A percentile compares a stretch with the other conserved stretches of the same genome.
Evolutionary conservation across 1,140 invertebrate genomes (phyloP).

Genomic region (Euwallacea fornicatus): DNA sequence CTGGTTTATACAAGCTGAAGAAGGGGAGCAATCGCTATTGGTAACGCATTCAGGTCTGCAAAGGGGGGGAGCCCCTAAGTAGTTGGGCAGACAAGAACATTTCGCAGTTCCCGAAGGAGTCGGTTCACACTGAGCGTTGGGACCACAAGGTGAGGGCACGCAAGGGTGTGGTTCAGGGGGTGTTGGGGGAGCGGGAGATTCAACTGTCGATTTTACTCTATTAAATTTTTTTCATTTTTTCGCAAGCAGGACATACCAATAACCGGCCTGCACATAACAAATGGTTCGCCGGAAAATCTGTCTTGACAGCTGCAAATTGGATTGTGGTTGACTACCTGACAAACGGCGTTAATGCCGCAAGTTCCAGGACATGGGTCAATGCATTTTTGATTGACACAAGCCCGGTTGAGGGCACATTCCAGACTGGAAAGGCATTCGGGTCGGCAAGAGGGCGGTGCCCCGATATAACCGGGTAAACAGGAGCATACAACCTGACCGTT

Average conservation of each 20-base stretch:
- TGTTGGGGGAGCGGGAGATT: slow-evolving; percentile 41
- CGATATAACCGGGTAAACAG: slow-evolving; percentile 70
- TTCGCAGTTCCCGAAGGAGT: slow-evolving; percentile 58
- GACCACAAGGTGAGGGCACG: slow-evolving; percentile 74
- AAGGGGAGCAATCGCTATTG: slow-evolving; percentile 65
- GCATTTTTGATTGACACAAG: slow-evolving; percentile 68
- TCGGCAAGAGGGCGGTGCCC: slow-evolving; percentile 69
- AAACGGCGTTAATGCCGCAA: slow-evolving; percentile 67
- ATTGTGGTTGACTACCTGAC: slow-evolving; percentile 69
- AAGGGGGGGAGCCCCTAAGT: slow-evolving; percentile 67
- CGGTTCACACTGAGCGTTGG: slow-evolving; percentile 70
- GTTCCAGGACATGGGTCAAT: slow-evolving; percentile 69
- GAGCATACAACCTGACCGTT: slow-evolving; percentile 75
- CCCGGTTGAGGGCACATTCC: slow-evolving; percentile 64
- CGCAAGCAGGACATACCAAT: slow-evolving; percentile 38
- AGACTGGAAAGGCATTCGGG: slow-evolving; percentile 70
- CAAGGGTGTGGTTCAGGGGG: slow-evolving; percentile 63
- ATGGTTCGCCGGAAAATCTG: slow-evolving; percentile 69
- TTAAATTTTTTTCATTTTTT: background rate
- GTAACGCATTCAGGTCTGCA: slow-evolving; percentile 69
- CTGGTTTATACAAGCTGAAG: slow-evolving; percentile 64
- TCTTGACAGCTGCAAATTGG: slow-evolving; percentile 68
- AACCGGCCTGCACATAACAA: slow-evolving; percentile 58
- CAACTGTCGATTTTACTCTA: slow-evolving; percentile 31
- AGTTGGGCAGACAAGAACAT: slow-evolving; percentile 64